A percentile compares a stretch with the other conserved stretches of the same genome.
Evolutionary conservation across 1,140 invertebrate species (phyloP).

Genomic region (Aphidius gifuensis): DNA sequence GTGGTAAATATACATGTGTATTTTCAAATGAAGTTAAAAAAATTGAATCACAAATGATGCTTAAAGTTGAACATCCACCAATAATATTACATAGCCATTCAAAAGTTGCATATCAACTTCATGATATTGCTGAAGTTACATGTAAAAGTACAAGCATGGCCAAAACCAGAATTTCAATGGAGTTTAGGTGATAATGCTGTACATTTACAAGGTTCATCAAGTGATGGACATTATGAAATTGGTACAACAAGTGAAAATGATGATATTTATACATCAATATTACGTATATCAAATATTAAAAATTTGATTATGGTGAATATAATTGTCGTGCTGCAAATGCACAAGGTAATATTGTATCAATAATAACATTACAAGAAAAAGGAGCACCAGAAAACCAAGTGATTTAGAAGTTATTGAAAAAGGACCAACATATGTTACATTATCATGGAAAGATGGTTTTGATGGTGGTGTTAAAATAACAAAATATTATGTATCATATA

Average conservation of each 20-base stretch:
- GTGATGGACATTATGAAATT: slow-evolving; percentile 83
- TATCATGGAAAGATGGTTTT: slow-evolving; percentile 84
- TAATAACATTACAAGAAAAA: slow-evolving; percentile 77
- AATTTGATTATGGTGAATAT: slow-evolving; percentile 85
- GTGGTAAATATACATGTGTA: slow-evolving; percentile 82
- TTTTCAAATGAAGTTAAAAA: slow-evolving; percentile 88
- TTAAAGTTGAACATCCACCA: slow-evolving; percentile 86
- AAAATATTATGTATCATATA: slow-evolving; percentile 79
- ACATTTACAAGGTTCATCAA: slow-evolving; percentile 67
- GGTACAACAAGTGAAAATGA: slow-evolving; percentile 72
- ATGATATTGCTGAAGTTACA: slow-evolving; percentile 78
- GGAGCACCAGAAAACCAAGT: slow-evolving; percentile 78
- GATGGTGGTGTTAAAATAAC: slow-evolving; percentile 83
- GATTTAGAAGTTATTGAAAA: slow-evolving; percentile 67
- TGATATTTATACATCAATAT: slow-evolving; percentile 79
- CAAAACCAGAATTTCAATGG: slow-evolving; percentile 90
- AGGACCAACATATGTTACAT: slow-evolving; percentile 71
- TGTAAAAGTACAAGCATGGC: slow-evolving; percentile 89
- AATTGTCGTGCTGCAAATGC: slow-evolving; percentile 79
- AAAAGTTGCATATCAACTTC: slow-evolving; percentile 83
- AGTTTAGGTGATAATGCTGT: slow-evolving; percentile 71
- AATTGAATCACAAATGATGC: slow-evolving; percentile 81
- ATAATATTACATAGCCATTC: slow-evolving; percentile 80
- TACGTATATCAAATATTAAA: slow-evolving; percentile 73
- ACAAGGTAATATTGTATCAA: slow-evolving; percentile 71